phyloP scores from a whole-genome alignment of 2,888 invertebrate genomes.

The Epiblema foenella region DNA sequence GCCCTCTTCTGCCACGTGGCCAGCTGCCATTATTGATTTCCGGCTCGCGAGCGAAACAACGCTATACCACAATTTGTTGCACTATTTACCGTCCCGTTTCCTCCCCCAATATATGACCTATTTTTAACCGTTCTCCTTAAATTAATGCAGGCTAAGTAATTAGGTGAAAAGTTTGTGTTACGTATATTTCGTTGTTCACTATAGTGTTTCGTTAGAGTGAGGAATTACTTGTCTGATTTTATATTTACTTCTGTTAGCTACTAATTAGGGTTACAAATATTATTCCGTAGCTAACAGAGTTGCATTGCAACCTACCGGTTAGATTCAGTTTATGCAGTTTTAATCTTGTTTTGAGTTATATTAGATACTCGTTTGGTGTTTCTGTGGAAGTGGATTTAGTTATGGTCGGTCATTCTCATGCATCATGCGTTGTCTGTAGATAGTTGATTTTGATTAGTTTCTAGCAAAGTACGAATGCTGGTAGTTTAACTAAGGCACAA shows the following conservation, averaged over 20 bases:
- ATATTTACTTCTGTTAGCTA: not conserved
- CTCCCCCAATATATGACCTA: conserved; percentile 84
- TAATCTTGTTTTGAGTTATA: not conserved
- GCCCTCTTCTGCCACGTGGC: conserved; percentile 81
- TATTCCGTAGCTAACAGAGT: not conserved
- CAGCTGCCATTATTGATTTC: conserved; percentile 84
- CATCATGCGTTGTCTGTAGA: not conserved
- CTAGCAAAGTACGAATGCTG: not conserved
- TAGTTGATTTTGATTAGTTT: not conserved
- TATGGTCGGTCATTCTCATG: not conserved
- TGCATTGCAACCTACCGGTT: not conserved
- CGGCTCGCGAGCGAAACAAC: conserved; percentile 76
- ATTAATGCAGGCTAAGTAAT: conserved; percentile 83
- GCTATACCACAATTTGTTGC: conserved; percentile 82
- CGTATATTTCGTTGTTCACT: conserved; percentile 17
- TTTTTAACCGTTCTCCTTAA: conserved; percentile 83
- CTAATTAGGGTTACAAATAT: not conserved
- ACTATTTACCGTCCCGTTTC: conserved; percentile 78
- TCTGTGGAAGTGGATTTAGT: not conserved
- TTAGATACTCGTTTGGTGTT: not conserved
- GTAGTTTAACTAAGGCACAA: not conserved
- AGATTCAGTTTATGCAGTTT: conserved; percentile 4
- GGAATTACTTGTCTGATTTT: conserved; percentile 1
- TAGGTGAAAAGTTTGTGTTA: conserved; percentile 74
- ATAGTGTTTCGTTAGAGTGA: not conserved